Evolutionary conservation across 1,140 invertebrate genomes (phyloP).

Genomic region (Drosophila elegans): DNA sequence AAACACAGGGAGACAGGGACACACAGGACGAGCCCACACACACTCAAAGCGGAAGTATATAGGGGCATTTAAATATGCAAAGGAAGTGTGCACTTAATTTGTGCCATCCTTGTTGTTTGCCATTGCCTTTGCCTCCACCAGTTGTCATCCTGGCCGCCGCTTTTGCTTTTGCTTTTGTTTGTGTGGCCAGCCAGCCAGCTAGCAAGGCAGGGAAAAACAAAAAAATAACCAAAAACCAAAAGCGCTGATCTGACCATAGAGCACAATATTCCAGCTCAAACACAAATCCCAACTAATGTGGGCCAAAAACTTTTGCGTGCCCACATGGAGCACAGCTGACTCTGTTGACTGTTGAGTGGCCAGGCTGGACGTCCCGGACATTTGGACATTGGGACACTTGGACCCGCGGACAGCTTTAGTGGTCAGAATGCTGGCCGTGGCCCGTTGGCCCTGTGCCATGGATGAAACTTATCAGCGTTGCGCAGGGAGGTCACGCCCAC

Average conservation of each 20-base stretch:
- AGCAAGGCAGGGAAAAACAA: neutral
- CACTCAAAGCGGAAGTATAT: conserved; percentile 79
- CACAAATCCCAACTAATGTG: conserved; percentile 82
- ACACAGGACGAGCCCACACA: conserved; percentile 14
- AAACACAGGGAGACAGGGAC: conserved; percentile 30
- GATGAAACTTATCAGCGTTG: conserved; percentile 72
- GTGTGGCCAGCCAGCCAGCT: conserved; percentile 26
- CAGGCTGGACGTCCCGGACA: conserved; percentile 13
- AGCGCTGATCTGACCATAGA: conserved; percentile 68
- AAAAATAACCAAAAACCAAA: neutral
- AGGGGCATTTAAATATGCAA: conserved; percentile 83
- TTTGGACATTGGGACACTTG: conserved; percentile 4
- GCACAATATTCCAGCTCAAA: conserved; percentile 76
- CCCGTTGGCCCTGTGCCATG: conserved; percentile 65
- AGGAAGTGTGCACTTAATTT: conserved; percentile 83
- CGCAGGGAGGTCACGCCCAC: conserved; percentile 22
- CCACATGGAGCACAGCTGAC: conserved; percentile 66
- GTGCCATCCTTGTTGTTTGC: conserved; percentile 81
- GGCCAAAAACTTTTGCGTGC: conserved; percentile 77
- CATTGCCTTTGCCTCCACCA: conserved; percentile 60
- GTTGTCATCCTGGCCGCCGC: conserved; percentile 49
- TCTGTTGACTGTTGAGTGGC: conserved; percentile 78
- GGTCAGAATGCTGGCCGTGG: conserved; percentile 76
- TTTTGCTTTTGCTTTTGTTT: conserved; percentile 55
- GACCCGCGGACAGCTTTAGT: conserved; percentile 46